phyloP scores from a whole-genome alignment of 2,113 vertebrate species.

The Seriola aureovittata region DNA sequence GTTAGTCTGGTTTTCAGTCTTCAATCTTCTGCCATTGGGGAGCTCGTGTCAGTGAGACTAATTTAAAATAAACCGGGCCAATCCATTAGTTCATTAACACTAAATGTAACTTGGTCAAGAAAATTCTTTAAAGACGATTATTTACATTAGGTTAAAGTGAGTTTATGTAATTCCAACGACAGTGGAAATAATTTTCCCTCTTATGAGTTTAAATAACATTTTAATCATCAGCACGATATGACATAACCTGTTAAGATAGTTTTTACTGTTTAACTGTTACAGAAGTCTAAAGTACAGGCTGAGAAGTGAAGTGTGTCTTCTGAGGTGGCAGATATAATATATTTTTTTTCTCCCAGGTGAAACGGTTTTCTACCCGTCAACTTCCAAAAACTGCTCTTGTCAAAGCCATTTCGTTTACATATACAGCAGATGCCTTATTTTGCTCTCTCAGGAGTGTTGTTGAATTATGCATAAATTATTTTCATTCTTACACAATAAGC shows the following conservation, averaged over 20 bases:
- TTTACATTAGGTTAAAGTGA: slow-evolving; percentile 30
- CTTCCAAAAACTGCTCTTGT: background rate
- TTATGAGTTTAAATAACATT: slow-evolving; percentile 10
- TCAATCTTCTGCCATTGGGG: slow-evolving; percentile 29
- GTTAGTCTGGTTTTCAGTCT: slow-evolving; percentile 40
- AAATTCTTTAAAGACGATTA: slow-evolving; percentile 25
- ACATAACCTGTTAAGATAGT: background rate
- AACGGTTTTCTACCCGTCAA: background rate
- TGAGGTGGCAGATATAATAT: background rate
- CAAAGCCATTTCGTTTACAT: background rate
- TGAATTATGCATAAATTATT: slow-evolving; percentile 7
- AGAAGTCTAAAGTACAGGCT: background rate
- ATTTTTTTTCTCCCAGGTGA: slow-evolving; percentile 17
- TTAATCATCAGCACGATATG: background rate
- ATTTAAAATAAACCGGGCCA: slow-evolving; percentile 51
- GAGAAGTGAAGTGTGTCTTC: background rate
- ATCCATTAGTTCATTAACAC: slow-evolving; percentile 43
- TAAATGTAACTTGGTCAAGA: slow-evolving; percentile 28
- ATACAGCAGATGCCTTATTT: background rate
- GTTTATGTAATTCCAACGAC: background rate
- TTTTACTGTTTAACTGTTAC: background rate
- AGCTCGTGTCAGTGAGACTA: slow-evolving; percentile 46
- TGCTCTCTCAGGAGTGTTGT: background rate
- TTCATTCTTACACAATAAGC: background rate
- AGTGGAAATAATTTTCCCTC: background rate